A percentile compares a stretch with the other conserved stretches of the same genome.
These are phyloP conservation scores for Diaphora mendica DNA, from an alignment of 2,888 invertebrate genomes.

Conservation along the genomic window DNA sequence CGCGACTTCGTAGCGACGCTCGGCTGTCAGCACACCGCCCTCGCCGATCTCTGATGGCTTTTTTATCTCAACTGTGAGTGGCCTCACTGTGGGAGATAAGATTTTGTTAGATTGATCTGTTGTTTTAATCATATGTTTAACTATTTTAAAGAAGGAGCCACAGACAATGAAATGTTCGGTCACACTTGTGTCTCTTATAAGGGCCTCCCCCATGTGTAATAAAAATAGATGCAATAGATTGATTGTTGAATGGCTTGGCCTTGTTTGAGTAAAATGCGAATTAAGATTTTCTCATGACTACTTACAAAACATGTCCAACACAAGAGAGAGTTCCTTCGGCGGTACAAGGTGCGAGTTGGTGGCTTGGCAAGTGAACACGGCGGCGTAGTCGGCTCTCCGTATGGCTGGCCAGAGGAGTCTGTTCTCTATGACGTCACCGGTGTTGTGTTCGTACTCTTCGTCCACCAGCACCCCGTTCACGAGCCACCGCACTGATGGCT, in stretches of 20 bases:
- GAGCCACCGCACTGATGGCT: constrained; percentile 93
- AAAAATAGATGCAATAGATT: background rate
- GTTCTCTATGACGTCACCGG: constrained; percentile 95
- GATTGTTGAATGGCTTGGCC: background rate
- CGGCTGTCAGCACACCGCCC: constrained; percentile 91
- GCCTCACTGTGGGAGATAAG: constrained; percentile 88
- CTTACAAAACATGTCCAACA: constrained; percentile 92
- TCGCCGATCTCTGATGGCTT: constrained; percentile 80
- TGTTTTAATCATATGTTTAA: background rate
- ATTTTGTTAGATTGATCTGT: background rate
- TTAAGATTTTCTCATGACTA: constrained; percentile 47
- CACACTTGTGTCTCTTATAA: background rate
- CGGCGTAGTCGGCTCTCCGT: constrained; percentile 92
- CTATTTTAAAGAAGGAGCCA: background rate
- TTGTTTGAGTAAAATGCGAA: background rate
- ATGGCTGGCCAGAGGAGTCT: constrained; percentile 91
- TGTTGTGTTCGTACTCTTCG: constrained; percentile 93
- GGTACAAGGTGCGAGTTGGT: constrained; percentile 94
- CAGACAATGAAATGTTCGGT: background rate
- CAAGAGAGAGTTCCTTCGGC: constrained; percentile 91
- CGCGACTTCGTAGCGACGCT: constrained; percentile 92
- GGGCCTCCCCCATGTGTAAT: background rate
- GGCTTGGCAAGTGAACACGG: constrained; percentile 95
- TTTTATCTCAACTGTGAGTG: constrained; percentile 92
- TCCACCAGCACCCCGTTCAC: constrained; percentile 93